Evolutionary conservation across 1,140 invertebrate species (phyloP), one percentile per base, ranked within the genome.

Genomic region (Bombus terrestris): DNA sequence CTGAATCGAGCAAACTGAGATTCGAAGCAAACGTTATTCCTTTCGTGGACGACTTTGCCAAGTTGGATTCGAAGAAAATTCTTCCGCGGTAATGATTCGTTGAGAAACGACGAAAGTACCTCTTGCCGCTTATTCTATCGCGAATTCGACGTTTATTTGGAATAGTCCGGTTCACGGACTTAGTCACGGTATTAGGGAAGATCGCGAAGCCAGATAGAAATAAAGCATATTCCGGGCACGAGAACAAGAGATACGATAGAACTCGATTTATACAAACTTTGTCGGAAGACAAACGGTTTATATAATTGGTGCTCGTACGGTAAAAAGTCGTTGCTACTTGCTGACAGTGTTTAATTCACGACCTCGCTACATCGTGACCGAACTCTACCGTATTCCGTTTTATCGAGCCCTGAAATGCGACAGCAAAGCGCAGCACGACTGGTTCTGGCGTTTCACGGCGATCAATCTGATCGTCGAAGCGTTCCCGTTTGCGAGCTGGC

Each of bases 381-480:
- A 10, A 43, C 47, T 22, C 47, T 53, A 22, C 13, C 25, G 25
- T 72, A 18, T 41, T 72, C 39, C 37, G 22, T 10, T 72, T 41
- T 72, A 41, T 72, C 39, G 25, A 2, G 15, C 15, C 15, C 18
- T 53, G 47, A 18, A 18, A 13, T 9, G 28, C 39, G 59, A 32
- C 57, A 41, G 13, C 25, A 28, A 37, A 73, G 18, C 32, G 15
- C 6, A 32, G 39, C 12, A 39, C 59, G 59, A 72, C 71, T 22
- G 41, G n/a, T 18, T 22, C 43, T 32, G 47, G 43, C 32, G 15
- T 76, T 76, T 39, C 72, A 41, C 53, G n/a, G 41, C 8, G 37
- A 62, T 75, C 81, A 32, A 82, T 75, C 39, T 12, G n/a, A 35
- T 28, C 41, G 41, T 35, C 8, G 41, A 77, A 59, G 66, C 66